Evolutionary conservation across 2,113 vertebrate species (phyloP).

Genomic region (Corythaeola cristata): DNA sequence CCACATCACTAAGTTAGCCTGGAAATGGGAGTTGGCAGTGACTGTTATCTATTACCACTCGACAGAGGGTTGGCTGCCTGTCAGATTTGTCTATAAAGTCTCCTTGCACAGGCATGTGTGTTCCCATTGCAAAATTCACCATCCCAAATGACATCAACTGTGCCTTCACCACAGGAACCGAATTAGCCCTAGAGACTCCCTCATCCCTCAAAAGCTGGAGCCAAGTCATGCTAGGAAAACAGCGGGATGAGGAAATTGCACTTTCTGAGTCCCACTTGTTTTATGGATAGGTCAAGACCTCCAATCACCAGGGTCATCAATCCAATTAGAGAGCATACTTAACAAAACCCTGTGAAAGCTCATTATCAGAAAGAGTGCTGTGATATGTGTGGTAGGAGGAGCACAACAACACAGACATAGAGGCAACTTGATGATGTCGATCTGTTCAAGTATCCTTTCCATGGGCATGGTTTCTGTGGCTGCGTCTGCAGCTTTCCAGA

Average conservation of each 20-base stretch:
- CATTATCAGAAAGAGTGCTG: neutral
- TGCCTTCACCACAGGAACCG: neutral
- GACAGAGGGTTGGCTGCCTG: constrained; percentile 52
- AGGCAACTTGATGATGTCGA: neutral
- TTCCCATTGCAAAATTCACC: constrained; percentile 10
- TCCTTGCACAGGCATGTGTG: constrained; percentile 46
- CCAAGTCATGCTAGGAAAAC: constrained; percentile 39
- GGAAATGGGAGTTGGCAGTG: constrained; percentile 58
- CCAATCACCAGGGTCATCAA: constrained; percentile 34
- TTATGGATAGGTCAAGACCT: constrained; percentile 42
- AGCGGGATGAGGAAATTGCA: neutral
- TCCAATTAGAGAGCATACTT: constrained; percentile 42
- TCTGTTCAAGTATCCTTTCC: neutral
- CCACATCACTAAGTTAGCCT: constrained; percentile 56
- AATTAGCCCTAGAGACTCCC: constrained; percentile 40
- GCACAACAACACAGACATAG: neutral
- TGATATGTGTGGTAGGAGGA: neutral
- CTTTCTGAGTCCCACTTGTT: constrained; percentile 27
- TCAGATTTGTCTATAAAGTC: constrained; percentile 42
- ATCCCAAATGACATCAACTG: constrained; percentile 45
- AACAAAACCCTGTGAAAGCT: neutral
- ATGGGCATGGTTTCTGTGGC: neutral
- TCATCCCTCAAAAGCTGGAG: neutral
- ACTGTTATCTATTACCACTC: constrained; percentile 49
- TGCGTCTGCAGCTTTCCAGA: neutral